These are phyloP conservation scores for Rhaphigaster nebulosa DNA, from an alignment of 2,888 invertebrate species.

Conservation along the genomic window DNA sequence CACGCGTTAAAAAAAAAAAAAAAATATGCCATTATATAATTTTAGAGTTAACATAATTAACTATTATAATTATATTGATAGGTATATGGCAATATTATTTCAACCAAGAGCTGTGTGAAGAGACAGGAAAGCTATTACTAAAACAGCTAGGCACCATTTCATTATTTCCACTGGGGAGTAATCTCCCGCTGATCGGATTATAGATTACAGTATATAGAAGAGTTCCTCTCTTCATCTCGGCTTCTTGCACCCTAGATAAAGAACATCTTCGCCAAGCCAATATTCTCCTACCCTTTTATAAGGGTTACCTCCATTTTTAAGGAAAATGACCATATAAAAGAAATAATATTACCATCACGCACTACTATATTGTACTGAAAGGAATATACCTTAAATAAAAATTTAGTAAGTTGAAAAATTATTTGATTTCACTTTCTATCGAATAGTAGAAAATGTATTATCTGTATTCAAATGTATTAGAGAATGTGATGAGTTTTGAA, in stretches of 20 bases:
- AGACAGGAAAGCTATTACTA: not conserved
- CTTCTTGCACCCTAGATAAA: not conserved
- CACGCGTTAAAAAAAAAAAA: no score
- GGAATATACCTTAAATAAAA: not conserved
- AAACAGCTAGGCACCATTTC: not conserved
- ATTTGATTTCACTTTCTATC: no score
- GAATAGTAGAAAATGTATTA: no score
- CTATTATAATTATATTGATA: no score
- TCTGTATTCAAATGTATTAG: no score
- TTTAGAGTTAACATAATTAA: no score
- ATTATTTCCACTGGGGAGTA: constrained; percentile 5
- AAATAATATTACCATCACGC: not conserved
- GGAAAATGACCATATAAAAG: not conserved
- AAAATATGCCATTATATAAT: no score
- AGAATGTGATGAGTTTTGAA: no score
- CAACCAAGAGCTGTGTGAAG: no score
- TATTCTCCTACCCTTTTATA: not conserved
- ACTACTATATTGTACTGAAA: not conserved
- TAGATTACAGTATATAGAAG: constrained; percentile 12
- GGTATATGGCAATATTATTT: no score
- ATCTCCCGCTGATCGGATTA: not conserved
- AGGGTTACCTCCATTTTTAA: not conserved
- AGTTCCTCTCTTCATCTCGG: not conserved
- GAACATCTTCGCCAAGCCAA: not conserved
- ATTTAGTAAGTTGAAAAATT: not conserved